A percentile compares a stretch with the other conserved stretches of the same genome.
These are phyloP conservation scores for Heliothis virescens DNA, from an alignment of 1,140 invertebrate genomes.

Conservation along the genomic window DNA sequence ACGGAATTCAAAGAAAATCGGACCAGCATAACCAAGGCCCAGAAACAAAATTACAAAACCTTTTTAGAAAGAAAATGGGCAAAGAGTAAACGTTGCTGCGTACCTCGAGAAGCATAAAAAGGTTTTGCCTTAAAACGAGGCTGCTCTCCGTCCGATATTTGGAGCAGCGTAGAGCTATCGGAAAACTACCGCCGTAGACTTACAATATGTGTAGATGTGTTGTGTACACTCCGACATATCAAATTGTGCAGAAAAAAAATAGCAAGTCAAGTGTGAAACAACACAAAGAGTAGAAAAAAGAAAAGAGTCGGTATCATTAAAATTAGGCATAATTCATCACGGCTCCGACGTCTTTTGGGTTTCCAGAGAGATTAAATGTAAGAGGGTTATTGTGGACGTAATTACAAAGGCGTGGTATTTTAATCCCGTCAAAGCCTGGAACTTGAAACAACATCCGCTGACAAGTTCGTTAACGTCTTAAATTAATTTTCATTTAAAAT, in stretches of 20 bases:
- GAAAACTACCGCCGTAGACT: conserved; percentile 20
- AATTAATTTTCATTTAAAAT: conserved; percentile 73
- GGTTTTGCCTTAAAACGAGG: conserved; percentile 28
- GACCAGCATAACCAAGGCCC: not conserved
- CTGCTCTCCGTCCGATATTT: conserved; percentile 33
- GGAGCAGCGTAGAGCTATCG: conserved; percentile 30
- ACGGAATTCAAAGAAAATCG: not conserved
- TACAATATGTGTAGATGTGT: conserved; percentile 1
- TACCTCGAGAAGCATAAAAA: conserved; percentile 15
- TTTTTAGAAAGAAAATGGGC: conserved; percentile 13
- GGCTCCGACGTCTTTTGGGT: conserved; percentile 28
- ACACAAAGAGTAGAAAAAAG: conserved; percentile 41
- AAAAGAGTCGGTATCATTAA: conserved; percentile 37
- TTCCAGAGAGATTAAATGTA: conserved; percentile 35
- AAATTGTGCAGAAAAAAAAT: conserved; percentile 49
- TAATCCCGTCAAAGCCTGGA: conserved; percentile 61
- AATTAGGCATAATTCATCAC: conserved; percentile 31
- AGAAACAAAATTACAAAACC: conserved; percentile 6
- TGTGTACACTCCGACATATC: conserved; percentile 6
- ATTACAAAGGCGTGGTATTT: conserved; percentile 65
- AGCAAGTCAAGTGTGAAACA: conserved; percentile 43
- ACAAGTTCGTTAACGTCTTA: conserved; percentile 69
- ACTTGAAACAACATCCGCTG: conserved; percentile 63
- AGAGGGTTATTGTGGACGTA: conserved; percentile 62
- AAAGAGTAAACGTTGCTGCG: conserved; percentile 19